Conservation (phyloP, 2,888 invertebrate genomes). For the Dolichopus griseipennis region DNA sequence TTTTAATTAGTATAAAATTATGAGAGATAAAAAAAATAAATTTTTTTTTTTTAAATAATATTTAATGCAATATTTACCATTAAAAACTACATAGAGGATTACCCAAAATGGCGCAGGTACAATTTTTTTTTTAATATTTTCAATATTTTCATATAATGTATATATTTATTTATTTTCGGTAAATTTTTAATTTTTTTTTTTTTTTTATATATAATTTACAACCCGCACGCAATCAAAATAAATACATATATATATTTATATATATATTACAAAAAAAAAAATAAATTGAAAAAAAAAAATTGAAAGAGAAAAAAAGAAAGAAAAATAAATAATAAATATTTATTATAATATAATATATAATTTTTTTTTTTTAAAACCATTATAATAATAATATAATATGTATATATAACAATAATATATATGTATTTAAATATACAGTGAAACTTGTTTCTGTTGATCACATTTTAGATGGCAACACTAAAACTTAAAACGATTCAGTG, state of each 20-base stretch:
- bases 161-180: not conserved
- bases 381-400: not conserved
- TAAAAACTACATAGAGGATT: slow-evolving; percentile 6
- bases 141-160: not conserved
- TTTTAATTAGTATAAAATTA: not conserved
- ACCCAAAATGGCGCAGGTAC: slow-evolving; percentile 6
- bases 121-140: not conserved
- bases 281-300: slow-evolving; percentile 9
- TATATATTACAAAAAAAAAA: slow-evolving; percentile 12
- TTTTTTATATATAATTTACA: slow-evolving; percentile 9
- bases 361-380: not conserved
- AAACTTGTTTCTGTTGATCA: too few species aligned
- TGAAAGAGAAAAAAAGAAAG: slow-evolving; percentile 12
- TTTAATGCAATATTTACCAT: slow-evolving; percentile 4
- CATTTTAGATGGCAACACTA: too few species aligned
- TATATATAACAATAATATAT: too few species aligned
- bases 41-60: not conserved
- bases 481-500: too few species aligned
- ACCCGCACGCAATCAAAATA: slow-evolving; percentile 8
- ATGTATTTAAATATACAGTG: too few species aligned
- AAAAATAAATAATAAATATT: slow-evolving; percentile 5
- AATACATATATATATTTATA: not conserved
- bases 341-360: too few species aligned
- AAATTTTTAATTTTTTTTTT: not conserved
- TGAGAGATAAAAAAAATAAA: not conserved